Evolutionary conservation across 2,888 invertebrate species (phyloP).

Genomic region (Micropterix aruncella): DNA sequence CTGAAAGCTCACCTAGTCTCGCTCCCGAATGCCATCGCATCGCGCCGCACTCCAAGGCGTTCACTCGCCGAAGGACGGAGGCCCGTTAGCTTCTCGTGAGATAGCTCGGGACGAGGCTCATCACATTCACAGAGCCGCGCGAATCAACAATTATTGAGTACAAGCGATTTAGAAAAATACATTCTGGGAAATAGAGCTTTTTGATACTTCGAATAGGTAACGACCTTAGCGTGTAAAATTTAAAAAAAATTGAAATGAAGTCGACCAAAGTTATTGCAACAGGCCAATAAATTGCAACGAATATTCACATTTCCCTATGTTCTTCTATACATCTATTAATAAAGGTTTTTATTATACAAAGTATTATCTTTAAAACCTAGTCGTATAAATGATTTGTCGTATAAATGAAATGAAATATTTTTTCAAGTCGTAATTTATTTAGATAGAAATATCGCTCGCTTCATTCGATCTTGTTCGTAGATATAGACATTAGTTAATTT

Average conservation of each 20-base stretch:
- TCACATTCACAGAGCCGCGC: too few species aligned
- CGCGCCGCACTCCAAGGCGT: too few species aligned
- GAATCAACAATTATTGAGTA: too few species aligned
- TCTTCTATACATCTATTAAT: constrained; percentile 39
- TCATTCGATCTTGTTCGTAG: neutral
- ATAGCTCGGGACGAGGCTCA: too few species aligned
- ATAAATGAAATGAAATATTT: neutral
- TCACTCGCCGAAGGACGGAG: too few species aligned
- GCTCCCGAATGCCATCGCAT: too few species aligned
- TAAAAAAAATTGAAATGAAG: neutral
- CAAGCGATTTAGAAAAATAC: too few species aligned
- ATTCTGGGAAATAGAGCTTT: constrained; percentile 12
- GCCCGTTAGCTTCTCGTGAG: too few species aligned
- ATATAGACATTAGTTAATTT: too few species aligned
- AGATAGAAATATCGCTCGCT: neutral
- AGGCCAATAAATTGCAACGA: constrained; percentile 26
- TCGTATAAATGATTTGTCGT: neutral
- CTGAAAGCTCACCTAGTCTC: too few species aligned
- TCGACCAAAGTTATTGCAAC: neutral
- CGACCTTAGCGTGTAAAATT: constrained; percentile 3
- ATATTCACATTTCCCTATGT: constrained; percentile 31
- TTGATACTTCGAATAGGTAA: constrained; percentile 11
- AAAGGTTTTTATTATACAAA: constrained; percentile 9
- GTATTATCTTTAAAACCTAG: neutral
- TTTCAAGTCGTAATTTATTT: too few species aligned